phyloP scores from a whole-genome alignment of 2,888 invertebrate species.

The Adelphocoris suturalis region DNA sequence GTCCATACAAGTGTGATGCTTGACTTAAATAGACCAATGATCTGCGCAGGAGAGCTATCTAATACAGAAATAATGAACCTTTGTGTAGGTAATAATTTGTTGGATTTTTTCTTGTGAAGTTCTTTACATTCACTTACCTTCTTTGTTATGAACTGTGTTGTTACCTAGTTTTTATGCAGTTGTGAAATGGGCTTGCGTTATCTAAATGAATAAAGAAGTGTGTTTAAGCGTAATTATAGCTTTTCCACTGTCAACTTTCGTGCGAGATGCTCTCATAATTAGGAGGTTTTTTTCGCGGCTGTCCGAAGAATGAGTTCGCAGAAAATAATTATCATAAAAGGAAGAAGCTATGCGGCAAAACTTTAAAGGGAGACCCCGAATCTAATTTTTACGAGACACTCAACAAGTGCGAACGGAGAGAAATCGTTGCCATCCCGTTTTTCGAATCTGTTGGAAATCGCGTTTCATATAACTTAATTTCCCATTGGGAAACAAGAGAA shows the following conservation, averaged over 20 bases:
- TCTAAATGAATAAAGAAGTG: no score
- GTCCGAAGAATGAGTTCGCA: neutral
- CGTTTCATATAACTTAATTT: conserved; percentile 24
- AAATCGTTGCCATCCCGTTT: neutral
- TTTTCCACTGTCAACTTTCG: neutral
- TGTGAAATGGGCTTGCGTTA: no score
- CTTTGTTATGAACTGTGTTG: no score
- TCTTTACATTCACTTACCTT: no score
- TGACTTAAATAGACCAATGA: no score
- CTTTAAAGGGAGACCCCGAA: neutral
- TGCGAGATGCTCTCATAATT: neutral
- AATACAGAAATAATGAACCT: no score
- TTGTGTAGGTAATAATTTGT: no score
- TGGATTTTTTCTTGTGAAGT: no score
- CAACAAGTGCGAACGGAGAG: conserved; percentile 25
- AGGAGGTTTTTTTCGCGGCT: neutral
- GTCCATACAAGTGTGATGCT: no score
- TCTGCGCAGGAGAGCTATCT: no score
- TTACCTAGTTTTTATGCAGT: no score
- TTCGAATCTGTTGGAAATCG: conserved; percentile 26
- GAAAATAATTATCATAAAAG: conserved; percentile 7
- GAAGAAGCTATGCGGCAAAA: neutral
- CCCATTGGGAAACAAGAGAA: neutral
- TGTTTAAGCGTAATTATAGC: neutral
- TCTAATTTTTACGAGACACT: neutral